Evolutionary conservation across 2,113 vertebrate species (phyloP).

Genomic region (Rhynchomys soricoides): DNA sequence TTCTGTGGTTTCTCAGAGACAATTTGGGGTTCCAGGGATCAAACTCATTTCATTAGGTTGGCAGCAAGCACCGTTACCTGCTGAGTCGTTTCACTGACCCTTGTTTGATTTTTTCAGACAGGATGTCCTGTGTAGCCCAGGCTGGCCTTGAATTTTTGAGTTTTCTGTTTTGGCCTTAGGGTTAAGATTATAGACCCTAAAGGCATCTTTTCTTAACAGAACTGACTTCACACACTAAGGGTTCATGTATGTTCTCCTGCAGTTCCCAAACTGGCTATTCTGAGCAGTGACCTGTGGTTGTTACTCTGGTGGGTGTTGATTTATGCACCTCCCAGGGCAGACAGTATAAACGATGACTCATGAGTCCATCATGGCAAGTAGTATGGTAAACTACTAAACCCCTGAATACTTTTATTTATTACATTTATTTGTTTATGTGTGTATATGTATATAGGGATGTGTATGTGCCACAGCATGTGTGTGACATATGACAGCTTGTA

Average conservation of each 20-base stretch:
- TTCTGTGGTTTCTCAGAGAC: neutral
- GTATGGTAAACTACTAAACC: neutral
- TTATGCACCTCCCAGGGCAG: neutral
- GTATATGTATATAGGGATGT: too few species aligned
- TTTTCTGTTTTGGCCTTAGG: too few species aligned
- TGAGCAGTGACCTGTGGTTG: neutral
- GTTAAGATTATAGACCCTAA: neutral
- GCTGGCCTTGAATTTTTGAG: neutral
- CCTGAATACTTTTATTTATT: neutral
- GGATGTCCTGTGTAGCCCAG: neutral
- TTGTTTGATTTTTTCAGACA: neutral
- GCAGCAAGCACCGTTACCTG: neutral
- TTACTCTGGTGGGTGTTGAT: neutral
- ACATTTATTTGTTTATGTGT: neutral
- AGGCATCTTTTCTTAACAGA: neutral
- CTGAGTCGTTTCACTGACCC: neutral
- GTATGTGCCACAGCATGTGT: neutral
- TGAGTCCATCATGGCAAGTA: neutral
- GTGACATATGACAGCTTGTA: neutral
- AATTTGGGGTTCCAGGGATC: neutral
- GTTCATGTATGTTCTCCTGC: neutral
- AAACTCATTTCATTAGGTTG: neutral
- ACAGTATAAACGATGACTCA: neutral
- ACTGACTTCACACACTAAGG: neutral
- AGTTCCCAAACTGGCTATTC: neutral